Evolutionary conservation across 2,113 vertebrate genomes (phyloP).

Genomic region (Cariama cristata): DNA sequence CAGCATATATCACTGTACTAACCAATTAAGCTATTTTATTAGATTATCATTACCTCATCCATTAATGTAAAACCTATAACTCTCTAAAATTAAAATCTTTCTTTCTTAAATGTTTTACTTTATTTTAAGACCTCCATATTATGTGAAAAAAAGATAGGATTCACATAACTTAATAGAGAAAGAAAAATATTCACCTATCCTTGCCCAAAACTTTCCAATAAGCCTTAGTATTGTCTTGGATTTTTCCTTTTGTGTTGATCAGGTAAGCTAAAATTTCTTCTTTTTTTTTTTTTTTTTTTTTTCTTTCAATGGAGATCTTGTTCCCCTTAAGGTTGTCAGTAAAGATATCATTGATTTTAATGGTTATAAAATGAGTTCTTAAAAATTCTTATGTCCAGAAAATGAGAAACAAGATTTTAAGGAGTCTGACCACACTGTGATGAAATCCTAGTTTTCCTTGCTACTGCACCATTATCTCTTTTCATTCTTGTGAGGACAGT

Average conservation of each 20-base stretch:
- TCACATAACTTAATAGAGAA: background rate
- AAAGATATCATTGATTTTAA: background rate
- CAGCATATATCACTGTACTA: background rate
- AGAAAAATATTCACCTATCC: background rate
- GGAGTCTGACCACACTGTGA: background rate
- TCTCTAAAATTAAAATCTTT: slow-evolving; percentile 60
- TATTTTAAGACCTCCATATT: slow-evolving; percentile 4
- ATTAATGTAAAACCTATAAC: slow-evolving; percentile 34
- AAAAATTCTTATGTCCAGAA: background rate
- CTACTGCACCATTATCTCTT: background rate
- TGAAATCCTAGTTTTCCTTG: background rate
- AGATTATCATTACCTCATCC: slow-evolving; percentile 47
- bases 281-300: background rate
- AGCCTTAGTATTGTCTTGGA: background rate
- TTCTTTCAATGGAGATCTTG: background rate
- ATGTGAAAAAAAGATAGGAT: background rate
- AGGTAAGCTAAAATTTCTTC: background rate
- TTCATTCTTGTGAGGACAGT: background rate
- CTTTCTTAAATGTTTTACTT: background rate
- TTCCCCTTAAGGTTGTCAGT: background rate
- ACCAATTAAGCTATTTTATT: slow-evolving; percentile 38
- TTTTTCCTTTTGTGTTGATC: background rate
- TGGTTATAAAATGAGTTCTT: background rate
- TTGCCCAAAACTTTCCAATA: background rate
- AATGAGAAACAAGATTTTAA: background rate